Conservation (phyloP, 2,888 invertebrate genomes). For the Drosophila demipolita region DNA sequence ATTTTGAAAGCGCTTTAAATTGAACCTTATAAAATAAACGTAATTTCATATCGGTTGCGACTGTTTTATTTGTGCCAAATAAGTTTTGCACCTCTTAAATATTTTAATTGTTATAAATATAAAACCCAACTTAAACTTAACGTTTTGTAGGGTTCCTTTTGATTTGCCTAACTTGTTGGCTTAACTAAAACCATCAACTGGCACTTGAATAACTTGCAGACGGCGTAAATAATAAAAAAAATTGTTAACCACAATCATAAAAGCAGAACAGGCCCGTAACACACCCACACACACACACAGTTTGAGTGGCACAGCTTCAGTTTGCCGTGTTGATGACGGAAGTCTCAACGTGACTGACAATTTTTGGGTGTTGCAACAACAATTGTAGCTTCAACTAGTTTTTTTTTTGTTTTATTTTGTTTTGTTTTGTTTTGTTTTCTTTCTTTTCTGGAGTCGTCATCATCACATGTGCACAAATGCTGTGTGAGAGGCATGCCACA, state of each 20-base stretch:
- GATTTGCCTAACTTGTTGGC: constrained; percentile 29
- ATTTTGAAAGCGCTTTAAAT: background rate
- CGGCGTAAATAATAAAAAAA: constrained; percentile 49
- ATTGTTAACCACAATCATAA: constrained; percentile 29
- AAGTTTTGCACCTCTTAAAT: constrained; percentile 27
- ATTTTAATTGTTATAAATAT: background rate
- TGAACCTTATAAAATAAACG: background rate
- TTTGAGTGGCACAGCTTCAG: constrained; percentile 37
- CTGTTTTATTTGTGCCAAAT: constrained; percentile 49
- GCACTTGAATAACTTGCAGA: constrained; percentile 46
- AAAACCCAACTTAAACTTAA: background rate
- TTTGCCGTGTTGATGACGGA: constrained; percentile 59
- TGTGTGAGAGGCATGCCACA: constrained; percentile 12
- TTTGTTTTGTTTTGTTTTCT: constrained; percentile 1
- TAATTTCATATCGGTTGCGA: constrained; percentile 35
- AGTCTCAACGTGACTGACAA: constrained; percentile 77
- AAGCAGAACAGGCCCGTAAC: constrained; percentile 21
- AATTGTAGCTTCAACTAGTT: constrained; percentile 31
- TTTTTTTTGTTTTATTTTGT: constrained; percentile 6
- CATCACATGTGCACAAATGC: constrained; percentile 61
- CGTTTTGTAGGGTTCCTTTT: constrained; percentile 17
- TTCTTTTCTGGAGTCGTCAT: constrained; percentile 25
- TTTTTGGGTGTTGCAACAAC: constrained; percentile 69
- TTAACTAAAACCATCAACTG: constrained; percentile 54
- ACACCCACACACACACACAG: background rate